Evolutionary conservation across 2,888 invertebrate species (phyloP).

Genomic region (Catocala fraxini): DNA sequence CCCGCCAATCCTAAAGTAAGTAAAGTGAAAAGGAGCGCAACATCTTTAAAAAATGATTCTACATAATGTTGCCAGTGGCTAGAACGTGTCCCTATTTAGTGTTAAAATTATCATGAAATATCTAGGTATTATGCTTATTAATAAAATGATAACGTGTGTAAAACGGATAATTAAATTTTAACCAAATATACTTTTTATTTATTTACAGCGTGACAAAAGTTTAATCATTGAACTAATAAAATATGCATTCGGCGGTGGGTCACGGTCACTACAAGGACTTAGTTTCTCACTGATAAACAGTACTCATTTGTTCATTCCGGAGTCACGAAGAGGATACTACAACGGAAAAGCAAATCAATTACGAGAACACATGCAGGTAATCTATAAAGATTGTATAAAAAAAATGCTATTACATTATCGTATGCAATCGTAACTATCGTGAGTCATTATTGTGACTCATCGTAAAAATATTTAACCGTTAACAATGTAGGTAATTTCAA

Average conservation of each 20-base stretch:
- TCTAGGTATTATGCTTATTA: too few species aligned
- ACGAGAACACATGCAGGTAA: conserved; percentile 72
- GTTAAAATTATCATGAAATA: conserved; percentile 8
- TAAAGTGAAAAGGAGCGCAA: conserved; percentile 35
- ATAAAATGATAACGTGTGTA: too few species aligned
- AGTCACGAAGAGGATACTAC: conserved; percentile 60
- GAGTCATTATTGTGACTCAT: too few species aligned
- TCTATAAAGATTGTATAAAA: conserved; percentile 1
- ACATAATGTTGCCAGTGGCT: conserved; percentile 21
- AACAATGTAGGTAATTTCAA: too few species aligned
- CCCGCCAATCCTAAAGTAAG: conserved; percentile 83
- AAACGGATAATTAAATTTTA: too few species aligned
- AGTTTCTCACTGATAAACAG: conserved; percentile 77
- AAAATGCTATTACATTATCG: neutral
- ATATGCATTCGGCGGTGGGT: conserved; percentile 62
- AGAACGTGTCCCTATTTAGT: conserved; percentile 11
- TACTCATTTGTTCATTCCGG: conserved; percentile 75
- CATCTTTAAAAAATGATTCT: conserved; percentile 6
- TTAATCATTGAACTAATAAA: conserved; percentile 69
- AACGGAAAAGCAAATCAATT: conserved; percentile 61
- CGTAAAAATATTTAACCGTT: too few species aligned
- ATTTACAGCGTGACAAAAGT: conserved; percentile 70
- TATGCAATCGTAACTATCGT: neutral
- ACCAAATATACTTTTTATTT: conserved; percentile 3
- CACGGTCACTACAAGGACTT: conserved; percentile 81